Evolutionary conservation across 2,888 invertebrate species (phyloP), one percentile per base, ranked within the genome.

Genomic region (Himalopsyche kuldschensis): DNA sequence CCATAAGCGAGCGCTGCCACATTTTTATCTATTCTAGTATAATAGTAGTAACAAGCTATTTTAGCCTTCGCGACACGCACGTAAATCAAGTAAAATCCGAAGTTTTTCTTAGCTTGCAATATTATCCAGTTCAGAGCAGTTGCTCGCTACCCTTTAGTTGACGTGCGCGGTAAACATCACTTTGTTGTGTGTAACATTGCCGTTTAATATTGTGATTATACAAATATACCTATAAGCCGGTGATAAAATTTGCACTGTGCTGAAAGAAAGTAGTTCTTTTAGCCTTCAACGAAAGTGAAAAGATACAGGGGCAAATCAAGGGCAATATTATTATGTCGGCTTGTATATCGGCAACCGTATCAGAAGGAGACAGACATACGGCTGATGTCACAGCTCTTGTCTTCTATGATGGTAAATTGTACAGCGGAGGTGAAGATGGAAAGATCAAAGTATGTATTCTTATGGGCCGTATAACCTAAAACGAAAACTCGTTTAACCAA

Each of bases 351-450:
- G 88, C 88, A 32, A 88, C 88, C 84, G 90, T 88, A n/a, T 88
- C 89, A 41, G 89, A 89, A 81, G 88, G 85, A 78, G 90, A 91
- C 30, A 90, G 90, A 86, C 91, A 92, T 86, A 88, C 88, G 27
- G 89, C 88, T 69, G 92, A 92, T 86, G 89, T 92, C 2, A 90
- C 89, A 48, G 87, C 88, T 31, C 84, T 92, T 6, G 86, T 90
- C 8, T 90, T 88, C 86, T 88, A 90, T 82, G 89, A 90, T 47
- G 90, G 89, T n/a, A 90, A 90, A 86, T 86, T 92, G 10, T 91
- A 90, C 86, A 91, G 90, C 86, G 91, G 90, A 35, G 90, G 89
- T 11, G 92, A 92, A 86, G 92, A 92, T 87, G 92, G 92, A 32
- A 91, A 90, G 88, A 89, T 92, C 20, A 92, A 91, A 89, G 92